These are phyloP conservation scores for Octomys mimax DNA, from an alignment of 2,797 vertebrate species.

Conservation along the genomic window DNA sequence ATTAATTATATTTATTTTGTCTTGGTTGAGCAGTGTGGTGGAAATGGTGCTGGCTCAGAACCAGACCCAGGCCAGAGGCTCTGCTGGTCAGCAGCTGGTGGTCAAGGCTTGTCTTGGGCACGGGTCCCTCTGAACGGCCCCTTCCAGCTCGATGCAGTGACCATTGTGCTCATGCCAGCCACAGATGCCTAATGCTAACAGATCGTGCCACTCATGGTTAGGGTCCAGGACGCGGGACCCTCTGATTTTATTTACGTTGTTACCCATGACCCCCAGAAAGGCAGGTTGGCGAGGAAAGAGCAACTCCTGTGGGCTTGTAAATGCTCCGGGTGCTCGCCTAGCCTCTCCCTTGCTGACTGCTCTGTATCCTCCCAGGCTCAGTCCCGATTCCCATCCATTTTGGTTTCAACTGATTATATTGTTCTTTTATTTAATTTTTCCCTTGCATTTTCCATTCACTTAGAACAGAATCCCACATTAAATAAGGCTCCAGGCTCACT, in stretches of 20 bases:
- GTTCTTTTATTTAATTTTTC: conserved; percentile 84
- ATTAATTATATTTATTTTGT: conserved; percentile 63
- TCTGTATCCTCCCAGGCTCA: conserved; percentile 63
- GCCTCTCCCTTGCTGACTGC: conserved; percentile 25
- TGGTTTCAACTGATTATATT: conserved; percentile 84
- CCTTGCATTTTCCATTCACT: conserved; percentile 83
- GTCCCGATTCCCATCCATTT: conserved; percentile 79
- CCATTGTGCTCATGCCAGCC: conserved; percentile 46
- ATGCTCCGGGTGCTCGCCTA: conserved; percentile 59
- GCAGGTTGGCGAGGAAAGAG: conserved; percentile 63
- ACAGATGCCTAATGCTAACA: conserved; percentile 71
- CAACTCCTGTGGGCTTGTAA: conserved; percentile 57
- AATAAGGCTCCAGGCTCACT: conserved; percentile 85
- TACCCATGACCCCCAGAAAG: conserved; percentile 66
- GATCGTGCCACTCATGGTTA: conserved; percentile 66
- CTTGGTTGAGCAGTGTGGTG: background rate
- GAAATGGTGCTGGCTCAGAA: conserved; percentile 25
- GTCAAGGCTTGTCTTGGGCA: conserved; percentile 68
- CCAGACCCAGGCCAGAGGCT: conserved; percentile 14
- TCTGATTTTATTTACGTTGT: conserved; percentile 71
- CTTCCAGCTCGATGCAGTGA: conserved; percentile 33
- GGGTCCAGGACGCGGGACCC: conserved; percentile 16
- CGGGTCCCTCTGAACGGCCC: background rate
- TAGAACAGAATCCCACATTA: conserved; percentile 85
- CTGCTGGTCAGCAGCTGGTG: background rate